Conservation (phyloP, 1,140 invertebrate species). For the Ruditapes philippinarum region DNA sequence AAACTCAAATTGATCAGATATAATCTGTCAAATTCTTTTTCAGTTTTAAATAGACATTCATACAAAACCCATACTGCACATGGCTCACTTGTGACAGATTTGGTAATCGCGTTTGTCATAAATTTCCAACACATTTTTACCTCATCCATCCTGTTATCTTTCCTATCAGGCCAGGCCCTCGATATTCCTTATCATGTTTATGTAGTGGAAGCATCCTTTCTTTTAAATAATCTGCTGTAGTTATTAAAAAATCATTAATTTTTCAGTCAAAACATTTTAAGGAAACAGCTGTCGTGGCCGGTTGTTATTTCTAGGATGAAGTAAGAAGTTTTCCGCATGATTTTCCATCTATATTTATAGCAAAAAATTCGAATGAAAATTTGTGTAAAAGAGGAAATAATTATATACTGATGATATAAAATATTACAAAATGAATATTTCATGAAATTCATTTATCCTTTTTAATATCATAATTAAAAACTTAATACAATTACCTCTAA, state of each 20-base stretch:
- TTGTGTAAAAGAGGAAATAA: no score
- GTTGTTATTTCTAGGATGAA: not conserved
- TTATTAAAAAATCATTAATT: not conserved
- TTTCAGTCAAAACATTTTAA: constrained; percentile 29
- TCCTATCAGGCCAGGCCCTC: constrained; percentile 83
- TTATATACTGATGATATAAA: no score
- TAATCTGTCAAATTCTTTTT: no score
- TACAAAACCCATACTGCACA: no score
- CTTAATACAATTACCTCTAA: no score
- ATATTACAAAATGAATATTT: no score
- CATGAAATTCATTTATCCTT: no score
- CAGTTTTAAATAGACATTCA: no score
- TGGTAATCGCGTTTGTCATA: no score
- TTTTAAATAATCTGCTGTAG: not conserved
- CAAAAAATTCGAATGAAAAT: not conserved
- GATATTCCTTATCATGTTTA: constrained; percentile 85
- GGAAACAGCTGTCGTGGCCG: constrained; percentile 67
- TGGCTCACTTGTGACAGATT: no score
- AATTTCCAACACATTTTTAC: constrained; percentile 78
- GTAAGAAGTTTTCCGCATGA: not conserved
- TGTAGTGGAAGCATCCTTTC: constrained; percentile 86
- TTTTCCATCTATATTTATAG: not conserved
- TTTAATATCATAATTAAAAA: no score
- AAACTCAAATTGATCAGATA: no score
- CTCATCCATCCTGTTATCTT: constrained; percentile 86